Evolutionary conservation across 2,797 vertebrate species (phyloP), one percentile per base, ranked within the genome.

Genomic region (Sebastes nivosus): DNA sequence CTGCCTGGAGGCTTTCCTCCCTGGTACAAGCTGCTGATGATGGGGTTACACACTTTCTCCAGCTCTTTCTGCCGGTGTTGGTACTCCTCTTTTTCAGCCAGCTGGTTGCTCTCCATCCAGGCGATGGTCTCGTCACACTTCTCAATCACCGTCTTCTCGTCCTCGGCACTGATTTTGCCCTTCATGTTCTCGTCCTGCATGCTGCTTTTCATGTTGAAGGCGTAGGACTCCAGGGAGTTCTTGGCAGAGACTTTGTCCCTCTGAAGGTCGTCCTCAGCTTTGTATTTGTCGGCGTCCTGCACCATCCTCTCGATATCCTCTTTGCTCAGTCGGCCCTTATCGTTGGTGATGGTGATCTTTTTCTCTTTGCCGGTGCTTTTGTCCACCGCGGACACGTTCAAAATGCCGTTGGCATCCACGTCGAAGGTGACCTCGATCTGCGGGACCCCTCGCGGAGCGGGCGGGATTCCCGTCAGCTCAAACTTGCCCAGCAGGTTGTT

Each of bases 91-190:
- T 83, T 88, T 1, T 89, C 86, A 20, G 88, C 90, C 75, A 85
- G 71, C 75, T 90, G 91, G 81, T 92, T 92, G 52, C 79, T 87
- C 73, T 92, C 91, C 80, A 92, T 84, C 91, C 91, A 92, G 65
- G 7, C 1, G 36, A 90, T 70, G 70, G 60, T 68, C 81, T 89
- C 79, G 0, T 90, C 81, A 25, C 91, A 92, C 79, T 80, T 89
- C 32, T 88, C 80, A 0, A 69, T 10, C 67, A 92, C 22, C 78
- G 61, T 83, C 84, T 87, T 87, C 70, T 11, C 6, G 18, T 92
- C 90, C 24, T 88, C 86, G 16, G 87, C 77, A 1, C 79, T 86
- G 0, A 92, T 55, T 52, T 84, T 85, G 52, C 46, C 80, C 67
- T 80, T 91, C 58, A 88, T 1, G 9, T 46, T 89, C 4, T 85